These are phyloP conservation scores for Helobdella robusta DNA, from an alignment of 2,888 invertebrate species.

Conservation along the genomic window DNA sequence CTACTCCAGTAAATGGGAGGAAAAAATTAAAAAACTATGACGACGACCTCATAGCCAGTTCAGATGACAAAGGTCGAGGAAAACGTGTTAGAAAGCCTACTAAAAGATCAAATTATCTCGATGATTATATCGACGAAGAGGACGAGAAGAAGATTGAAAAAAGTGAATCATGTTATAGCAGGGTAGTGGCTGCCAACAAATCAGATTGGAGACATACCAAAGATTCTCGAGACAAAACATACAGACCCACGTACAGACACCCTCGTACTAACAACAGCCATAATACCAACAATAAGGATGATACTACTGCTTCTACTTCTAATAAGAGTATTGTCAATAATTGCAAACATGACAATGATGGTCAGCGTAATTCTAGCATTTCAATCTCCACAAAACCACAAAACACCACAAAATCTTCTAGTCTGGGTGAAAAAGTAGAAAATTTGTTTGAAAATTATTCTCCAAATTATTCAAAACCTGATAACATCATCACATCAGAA, in stretches of 20 bases:
- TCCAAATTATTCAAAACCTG: too few relatives aligned
- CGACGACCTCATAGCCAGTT: background rate
- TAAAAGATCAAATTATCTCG: background rate
- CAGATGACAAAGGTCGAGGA: conserved; percentile 22
- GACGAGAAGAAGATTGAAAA: background rate
- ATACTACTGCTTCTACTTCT: conserved; percentile 11
- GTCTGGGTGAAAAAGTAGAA: too few relatives aligned
- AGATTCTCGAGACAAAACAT: conserved; percentile 12
- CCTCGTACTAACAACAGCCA: background rate
- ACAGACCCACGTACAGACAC: conserved; percentile 9
- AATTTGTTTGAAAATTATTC: too few relatives aligned
- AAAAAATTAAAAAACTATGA: conserved; percentile 1
- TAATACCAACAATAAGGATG: background rate
- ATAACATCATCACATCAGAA: too few relatives aligned
- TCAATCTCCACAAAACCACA: too few relatives aligned
- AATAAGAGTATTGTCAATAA: background rate
- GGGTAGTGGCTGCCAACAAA: background rate
- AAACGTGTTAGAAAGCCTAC: conserved; percentile 19
- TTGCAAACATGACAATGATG: background rate
- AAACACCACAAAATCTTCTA: too few relatives aligned
- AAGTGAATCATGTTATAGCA: too few relatives aligned
- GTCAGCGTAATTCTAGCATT: background rate
- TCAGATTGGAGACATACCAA: conserved; percentile 10
- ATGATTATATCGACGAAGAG: background rate
- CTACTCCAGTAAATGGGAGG: too few relatives aligned